Evolutionary conservation across 2,113 vertebrate genomes (phyloP).

Genomic region (Cynopterus brachyotis): DNA sequence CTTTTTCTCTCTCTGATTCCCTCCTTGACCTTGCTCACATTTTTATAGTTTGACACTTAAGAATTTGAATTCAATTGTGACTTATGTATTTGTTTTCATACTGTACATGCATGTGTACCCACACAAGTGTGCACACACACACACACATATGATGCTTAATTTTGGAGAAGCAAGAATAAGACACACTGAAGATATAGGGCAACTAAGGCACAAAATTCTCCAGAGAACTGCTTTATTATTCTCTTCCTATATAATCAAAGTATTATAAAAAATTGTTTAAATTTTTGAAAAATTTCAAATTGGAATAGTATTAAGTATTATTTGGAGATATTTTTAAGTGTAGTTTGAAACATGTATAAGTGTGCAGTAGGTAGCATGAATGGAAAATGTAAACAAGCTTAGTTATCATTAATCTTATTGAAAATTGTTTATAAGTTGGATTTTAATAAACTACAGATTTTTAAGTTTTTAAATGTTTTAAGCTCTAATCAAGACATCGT

Average conservation of each 20-base stretch:
- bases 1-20: background rate
- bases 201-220: background rate
- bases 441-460: background rate
- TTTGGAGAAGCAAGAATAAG: background rate
- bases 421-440: background rate
- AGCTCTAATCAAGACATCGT: background rate
- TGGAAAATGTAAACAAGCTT: background rate
- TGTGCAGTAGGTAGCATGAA: background rate
- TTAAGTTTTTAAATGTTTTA: background rate
- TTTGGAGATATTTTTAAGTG: background rate
- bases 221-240: background rate
- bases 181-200: background rate
- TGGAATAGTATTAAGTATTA: background rate
- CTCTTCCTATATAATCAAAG: background rate
- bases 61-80: conserved; percentile 3
- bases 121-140: too few relatives aligned
- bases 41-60: background rate
- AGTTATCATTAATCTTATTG: background rate
- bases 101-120: background rate
- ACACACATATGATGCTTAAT: background rate
- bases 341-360: background rate
- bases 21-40: background rate
- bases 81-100: background rate
- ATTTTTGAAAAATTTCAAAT: background rate
- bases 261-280: background rate